Conservation (phyloP, 2,113 vertebrate species). For the Trochalopteron elliotii region DNA sequence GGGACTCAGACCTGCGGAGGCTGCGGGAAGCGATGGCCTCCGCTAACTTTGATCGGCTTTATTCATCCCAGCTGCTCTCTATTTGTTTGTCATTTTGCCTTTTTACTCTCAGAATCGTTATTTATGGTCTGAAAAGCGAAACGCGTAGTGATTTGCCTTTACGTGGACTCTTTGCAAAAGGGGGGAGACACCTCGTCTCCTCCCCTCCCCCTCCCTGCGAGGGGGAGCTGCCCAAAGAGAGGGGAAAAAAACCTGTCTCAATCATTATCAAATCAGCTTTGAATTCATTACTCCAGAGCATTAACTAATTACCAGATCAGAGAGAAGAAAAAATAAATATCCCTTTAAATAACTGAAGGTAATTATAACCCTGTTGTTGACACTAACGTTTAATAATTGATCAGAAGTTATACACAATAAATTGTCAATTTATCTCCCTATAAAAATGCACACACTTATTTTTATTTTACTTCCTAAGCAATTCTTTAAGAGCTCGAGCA, state of each 20-base stretch:
- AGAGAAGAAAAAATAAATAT: constrained; percentile 75
- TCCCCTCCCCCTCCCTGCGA: neutral
- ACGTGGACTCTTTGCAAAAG: neutral
- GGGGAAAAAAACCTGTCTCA: neutral
- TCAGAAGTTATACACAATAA: constrained; percentile 76
- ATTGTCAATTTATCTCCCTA: constrained; percentile 74
- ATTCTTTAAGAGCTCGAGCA: neutral
- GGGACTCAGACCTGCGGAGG: constrained; percentile 47
- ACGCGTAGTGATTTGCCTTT: neutral
- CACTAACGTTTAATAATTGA: constrained; percentile 84
- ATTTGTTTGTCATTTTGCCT: constrained; percentile 73
- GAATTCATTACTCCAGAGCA: constrained; percentile 68
- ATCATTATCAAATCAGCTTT: constrained; percentile 53
- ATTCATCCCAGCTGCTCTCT: constrained; percentile 75
- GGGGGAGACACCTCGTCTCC: neutral
- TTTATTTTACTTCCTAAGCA: neutral
- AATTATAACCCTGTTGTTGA: constrained; percentile 81
- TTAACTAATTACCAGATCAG: constrained; percentile 75
- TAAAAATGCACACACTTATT: constrained; percentile 16
- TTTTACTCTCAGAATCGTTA: constrained; percentile 66
- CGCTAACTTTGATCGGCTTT: constrained; percentile 73
- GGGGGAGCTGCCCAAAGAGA: neutral
- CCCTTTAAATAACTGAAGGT: constrained; percentile 76
- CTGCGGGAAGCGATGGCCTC: neutral
- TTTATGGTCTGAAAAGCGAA: constrained; percentile 57